Evolutionary conservation across 53 echinoderm and acorn worm species (phyloP), one percentile per base, ranked within the genome.

Genomic region (Astropecten irregularis): DNA sequence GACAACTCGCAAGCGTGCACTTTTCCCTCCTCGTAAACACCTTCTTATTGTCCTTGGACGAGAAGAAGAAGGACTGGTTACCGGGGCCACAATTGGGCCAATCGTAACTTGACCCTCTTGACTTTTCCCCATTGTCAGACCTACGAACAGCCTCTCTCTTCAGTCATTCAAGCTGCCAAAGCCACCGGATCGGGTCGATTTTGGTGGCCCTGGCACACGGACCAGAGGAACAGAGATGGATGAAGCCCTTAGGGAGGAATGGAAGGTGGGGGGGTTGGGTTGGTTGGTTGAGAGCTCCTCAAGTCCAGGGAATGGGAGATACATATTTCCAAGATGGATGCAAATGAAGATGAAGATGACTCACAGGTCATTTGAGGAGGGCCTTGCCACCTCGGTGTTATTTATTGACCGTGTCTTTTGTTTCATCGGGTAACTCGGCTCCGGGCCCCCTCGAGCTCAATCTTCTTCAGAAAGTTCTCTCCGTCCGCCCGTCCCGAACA

Each of bases 261-360:
- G n/a, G n/a, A n/a, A n/a, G n/a, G n/a, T n/a, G n/a, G n/a, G n/a
- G n/a, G n/a, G n/a, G n/a, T n/a, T n/a, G n/a, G n/a, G n/a, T 35
- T 4, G 53, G 26, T 6, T 19, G 15, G 40, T 39, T 39, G 40
- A 28, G 55, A 39, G 18, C 57, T 35, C 57, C 76, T 76, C 76
- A 11, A 76, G n/a, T n/a, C n/a, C n/a, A n/a, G n/a, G 56, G 76
- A 76, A 76, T 34, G 76, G 39, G 76, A 76, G 56, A 76, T 38
- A 65, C 37, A n/a, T 19, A 2, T 38, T 42, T 21, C 19, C 76
- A 23, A n/a, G 51, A 52, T 30, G 38, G 36, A 27, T 71, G 40
- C 11, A 31, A 55, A 56, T 56, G 37, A 76, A 76, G 56, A 58
- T 76, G 65, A 68, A 68, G 57, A 42, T 76, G 76, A 76, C 39